These are phyloP conservation scores for Paelopatides confundens DNA, from an alignment of 53 echinoderm and acorn worm species.

Conservation along the genomic window DNA sequence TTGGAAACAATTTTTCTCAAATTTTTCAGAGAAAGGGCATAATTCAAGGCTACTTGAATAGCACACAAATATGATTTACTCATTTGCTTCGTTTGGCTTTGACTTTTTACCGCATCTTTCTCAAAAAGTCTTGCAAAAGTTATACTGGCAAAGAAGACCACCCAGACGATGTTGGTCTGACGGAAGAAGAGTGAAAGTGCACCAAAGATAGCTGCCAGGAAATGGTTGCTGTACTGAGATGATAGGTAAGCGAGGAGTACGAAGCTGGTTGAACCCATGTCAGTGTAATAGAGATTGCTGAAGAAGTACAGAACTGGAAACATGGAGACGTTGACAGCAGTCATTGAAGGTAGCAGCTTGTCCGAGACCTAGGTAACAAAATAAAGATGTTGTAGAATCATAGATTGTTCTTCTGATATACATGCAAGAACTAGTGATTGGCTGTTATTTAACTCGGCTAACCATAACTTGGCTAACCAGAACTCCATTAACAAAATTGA, in stretches of 20 bases:
- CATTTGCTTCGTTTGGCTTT: constrained; percentile 60
- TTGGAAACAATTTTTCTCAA: constrained; percentile 55
- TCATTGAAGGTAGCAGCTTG: constrained; percentile 65
- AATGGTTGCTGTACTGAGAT: constrained; percentile 81
- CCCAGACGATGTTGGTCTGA: constrained; percentile 98
- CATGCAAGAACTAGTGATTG: no score
- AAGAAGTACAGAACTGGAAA: constrained; percentile 94
- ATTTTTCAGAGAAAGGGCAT: constrained; percentile 66
- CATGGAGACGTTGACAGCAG: constrained; percentile 75
- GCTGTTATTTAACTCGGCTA: no score
- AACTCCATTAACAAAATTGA: no score
- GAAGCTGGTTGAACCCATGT: constrained; percentile 93
- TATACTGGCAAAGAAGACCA: constrained; percentile 86
- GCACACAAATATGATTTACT: constrained; percentile 47
- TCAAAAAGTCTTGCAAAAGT: constrained; percentile 55
- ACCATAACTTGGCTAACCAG: no score
- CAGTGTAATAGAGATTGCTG: constrained; percentile 97
- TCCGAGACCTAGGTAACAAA: constrained; percentile 66
- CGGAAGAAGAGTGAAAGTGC: constrained; percentile 85
- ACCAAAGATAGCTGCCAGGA: constrained; percentile 80
- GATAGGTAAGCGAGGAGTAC: constrained; percentile 89
- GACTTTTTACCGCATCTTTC: constrained; percentile 46
- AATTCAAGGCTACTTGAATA: constrained; percentile 47
- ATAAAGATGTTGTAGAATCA: not conserved
- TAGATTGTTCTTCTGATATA: no score